Conservation (phyloP, 2,797 vertebrate genomes). For the Chelon labrosus region DNA sequence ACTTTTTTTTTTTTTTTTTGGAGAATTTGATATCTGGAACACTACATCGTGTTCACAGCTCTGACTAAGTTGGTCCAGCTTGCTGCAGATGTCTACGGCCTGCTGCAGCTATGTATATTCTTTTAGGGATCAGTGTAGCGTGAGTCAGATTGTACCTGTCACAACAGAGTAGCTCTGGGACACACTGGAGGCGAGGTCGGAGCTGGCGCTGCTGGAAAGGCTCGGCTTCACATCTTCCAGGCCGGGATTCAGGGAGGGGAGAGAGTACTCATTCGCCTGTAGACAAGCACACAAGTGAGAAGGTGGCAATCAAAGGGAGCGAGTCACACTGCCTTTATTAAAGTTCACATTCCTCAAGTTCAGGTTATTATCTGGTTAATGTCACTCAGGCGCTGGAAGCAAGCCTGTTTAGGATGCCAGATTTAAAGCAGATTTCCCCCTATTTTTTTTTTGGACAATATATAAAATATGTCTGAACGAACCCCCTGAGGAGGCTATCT, state of each 20-base stretch:
- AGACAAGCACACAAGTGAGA: conserved; percentile 59
- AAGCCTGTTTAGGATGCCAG: conserved; percentile 15
- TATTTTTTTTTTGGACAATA: conserved; percentile 27
- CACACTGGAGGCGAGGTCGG: conserved; percentile 97
- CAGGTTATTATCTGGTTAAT: conserved; percentile 34
- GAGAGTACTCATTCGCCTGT: conserved; percentile 98
- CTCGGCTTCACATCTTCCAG: conserved; percentile 99
- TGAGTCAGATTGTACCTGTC: conserved; percentile 90
- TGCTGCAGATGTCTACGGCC: conserved; percentile 48
- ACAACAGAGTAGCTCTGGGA: conserved; percentile 99
- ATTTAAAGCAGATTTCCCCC: conserved; percentile 36
- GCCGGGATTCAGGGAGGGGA: conserved; percentile 95
- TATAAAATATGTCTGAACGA: conserved; percentile 46
- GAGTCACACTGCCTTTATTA: conserved; percentile 14
- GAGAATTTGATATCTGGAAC: conserved; percentile 13
- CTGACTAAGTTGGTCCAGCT: conserved; percentile 25
- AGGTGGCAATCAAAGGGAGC: conserved; percentile 26
- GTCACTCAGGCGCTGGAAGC: background rate
- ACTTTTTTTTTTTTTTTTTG: too few species aligned
- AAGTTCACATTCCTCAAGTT: conserved; percentile 52
- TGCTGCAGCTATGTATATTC: conserved; percentile 53
- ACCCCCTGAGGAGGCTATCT: conserved; percentile 53
- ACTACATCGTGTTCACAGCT: conserved; percentile 17
- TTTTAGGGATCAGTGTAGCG: conserved; percentile 57
- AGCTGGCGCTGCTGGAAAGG: conserved; percentile 96